A percentile compares a stretch with the other conserved stretches of the same genome.
phyloP scores from a whole-genome alignment of 2,888 invertebrate genomes.

The Gortyna flavago region DNA sequence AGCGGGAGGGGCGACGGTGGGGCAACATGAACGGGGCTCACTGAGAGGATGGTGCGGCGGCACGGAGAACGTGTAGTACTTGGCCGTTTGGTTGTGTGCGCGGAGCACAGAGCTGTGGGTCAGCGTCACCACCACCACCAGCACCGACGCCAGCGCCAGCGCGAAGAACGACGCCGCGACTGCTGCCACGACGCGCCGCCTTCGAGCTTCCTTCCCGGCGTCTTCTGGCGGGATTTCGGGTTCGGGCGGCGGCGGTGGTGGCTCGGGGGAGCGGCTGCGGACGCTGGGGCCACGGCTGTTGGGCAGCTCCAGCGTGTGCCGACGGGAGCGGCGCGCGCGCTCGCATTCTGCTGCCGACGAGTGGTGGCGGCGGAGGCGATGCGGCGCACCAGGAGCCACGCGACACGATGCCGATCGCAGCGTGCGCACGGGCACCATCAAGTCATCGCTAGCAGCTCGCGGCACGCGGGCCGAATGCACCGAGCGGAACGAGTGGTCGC shows the following conservation, averaged over 20 bases:
- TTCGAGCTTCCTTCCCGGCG: constrained; percentile 91
- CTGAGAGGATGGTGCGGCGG: constrained; percentile 91
- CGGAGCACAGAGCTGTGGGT: constrained; percentile 92
- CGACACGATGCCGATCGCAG: constrained; percentile 87
- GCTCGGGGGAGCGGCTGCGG: constrained; percentile 86
- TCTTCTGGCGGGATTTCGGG: constrained; percentile 88
- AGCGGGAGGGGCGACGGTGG: constrained; percentile 90
- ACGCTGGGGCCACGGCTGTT: constrained; percentile 86
- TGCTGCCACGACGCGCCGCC: constrained; percentile 92
- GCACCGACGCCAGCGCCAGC: constrained; percentile 93
- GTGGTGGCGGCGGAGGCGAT: constrained; percentile 87
- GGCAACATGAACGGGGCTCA: constrained; percentile 91
- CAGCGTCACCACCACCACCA: constrained; percentile 94
- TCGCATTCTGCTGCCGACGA: constrained; percentile 88
- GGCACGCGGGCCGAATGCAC: constrained; percentile 88
- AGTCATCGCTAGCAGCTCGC: constrained; percentile 86
- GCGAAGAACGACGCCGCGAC: constrained; percentile 93
- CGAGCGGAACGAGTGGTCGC: constrained; percentile 87
- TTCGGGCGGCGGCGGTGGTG: constrained; percentile 81
- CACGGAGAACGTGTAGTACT: constrained; percentile 92
- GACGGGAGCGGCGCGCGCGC: constrained; percentile 85
- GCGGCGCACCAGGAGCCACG: constrained; percentile 85
- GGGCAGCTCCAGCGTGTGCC: constrained; percentile 86
- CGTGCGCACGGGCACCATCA: constrained; percentile 88
- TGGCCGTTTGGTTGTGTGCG: constrained; percentile 91